phyloP scores from a whole-genome alignment of 2,797 vertebrate genomes.

The Malurus splendens region DNA sequence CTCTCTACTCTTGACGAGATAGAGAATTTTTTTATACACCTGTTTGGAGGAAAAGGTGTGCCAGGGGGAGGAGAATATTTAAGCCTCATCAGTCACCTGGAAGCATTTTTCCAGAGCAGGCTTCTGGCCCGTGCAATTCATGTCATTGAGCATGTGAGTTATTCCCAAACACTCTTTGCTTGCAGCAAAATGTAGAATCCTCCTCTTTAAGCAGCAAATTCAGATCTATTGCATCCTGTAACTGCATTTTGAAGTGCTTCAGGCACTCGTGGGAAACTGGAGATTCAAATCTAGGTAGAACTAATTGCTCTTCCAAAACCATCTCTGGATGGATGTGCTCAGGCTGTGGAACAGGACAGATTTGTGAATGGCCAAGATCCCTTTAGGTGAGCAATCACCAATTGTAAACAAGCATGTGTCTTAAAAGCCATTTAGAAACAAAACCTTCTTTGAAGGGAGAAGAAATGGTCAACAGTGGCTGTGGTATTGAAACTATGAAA shows the following conservation, averaged over 20 bases:
- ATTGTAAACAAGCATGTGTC: neutral
- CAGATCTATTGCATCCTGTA: neutral
- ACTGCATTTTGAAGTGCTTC: neutral
- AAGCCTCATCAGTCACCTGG: neutral
- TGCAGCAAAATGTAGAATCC: neutral
- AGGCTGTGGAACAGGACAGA: neutral
- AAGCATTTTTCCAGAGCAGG: neutral
- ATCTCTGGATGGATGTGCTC: neutral
- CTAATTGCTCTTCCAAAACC: neutral
- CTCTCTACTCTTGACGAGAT: neutral
- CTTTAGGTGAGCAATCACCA: neutral
- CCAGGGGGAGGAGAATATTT: neutral
- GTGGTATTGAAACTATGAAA: neutral
- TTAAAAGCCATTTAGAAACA: neutral
- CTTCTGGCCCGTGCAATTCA: neutral
- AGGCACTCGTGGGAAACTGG: neutral
- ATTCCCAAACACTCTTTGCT: neutral
- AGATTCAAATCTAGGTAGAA: neutral
- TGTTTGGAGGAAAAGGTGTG: neutral
- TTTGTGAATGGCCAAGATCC: neutral
- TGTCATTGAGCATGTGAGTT: neutral
- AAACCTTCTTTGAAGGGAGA: neutral
- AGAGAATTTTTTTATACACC: neutral
- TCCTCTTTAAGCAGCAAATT: neutral
- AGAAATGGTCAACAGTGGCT: neutral